Conservation (phyloP, 2,888 invertebrate species). For the Plagiodera versicolora region DNA sequence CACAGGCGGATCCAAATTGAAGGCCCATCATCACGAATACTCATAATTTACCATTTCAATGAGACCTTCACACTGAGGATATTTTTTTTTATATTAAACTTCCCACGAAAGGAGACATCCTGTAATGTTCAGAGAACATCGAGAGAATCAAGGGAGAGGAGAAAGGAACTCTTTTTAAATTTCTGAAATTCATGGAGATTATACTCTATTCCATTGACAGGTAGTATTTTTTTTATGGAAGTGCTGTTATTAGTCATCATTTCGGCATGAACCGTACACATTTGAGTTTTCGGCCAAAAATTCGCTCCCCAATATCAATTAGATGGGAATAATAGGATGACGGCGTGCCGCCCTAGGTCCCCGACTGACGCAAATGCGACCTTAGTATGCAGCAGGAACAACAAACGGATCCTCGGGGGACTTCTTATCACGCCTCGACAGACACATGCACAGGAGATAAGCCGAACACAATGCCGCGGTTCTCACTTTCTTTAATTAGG, state of each 20-base stretch:
- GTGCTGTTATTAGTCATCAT: background rate
- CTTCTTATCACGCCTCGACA: slow-evolving; percentile 43
- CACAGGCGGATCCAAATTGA: too few relatives aligned
- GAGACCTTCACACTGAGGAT: too few relatives aligned
- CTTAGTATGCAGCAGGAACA: slow-evolving; percentile 35
- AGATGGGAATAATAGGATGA: slow-evolving; percentile 29
- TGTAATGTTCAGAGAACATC: too few relatives aligned
- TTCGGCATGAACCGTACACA: background rate
- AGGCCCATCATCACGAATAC: too few relatives aligned
- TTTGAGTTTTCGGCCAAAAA: slow-evolving; percentile 17
- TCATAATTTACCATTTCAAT: too few relatives aligned
- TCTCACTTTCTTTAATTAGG: slow-evolving; percentile 17
- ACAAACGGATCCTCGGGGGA: slow-evolving; percentile 33
- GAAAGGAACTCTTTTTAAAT: too few relatives aligned
- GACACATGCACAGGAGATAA: slow-evolving; percentile 41
- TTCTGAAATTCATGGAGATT: too few relatives aligned
- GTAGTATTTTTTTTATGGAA: too few relatives aligned
- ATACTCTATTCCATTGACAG: too few relatives aligned
- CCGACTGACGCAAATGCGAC: slow-evolving; percentile 27
- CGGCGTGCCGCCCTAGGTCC: slow-evolving; percentile 22
- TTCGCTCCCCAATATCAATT: slow-evolving; percentile 31
- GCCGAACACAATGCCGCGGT: slow-evolving; percentile 36
- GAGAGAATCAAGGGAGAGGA: too few relatives aligned
- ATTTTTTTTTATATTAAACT: too few relatives aligned
- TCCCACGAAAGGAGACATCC: too few relatives aligned